Conservation (phyloP, 2,888 invertebrate genomes). For the Heliconius sara region DNA sequence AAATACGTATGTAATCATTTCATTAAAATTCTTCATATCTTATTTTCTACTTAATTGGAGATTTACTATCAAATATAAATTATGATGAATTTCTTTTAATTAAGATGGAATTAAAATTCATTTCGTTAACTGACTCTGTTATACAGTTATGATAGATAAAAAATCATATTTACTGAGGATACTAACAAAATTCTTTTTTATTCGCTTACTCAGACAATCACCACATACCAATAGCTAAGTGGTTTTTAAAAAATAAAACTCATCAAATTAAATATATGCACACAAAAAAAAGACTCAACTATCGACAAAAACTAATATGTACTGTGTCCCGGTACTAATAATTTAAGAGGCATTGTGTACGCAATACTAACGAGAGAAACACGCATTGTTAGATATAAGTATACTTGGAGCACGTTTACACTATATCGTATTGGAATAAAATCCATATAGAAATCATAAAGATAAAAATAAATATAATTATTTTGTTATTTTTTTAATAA, state of each 20-base stretch:
- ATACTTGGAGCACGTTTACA: conserved; percentile 29
- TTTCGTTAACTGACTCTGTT: no score
- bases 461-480: background rate
- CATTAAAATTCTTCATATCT: no score
- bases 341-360: conserved; percentile 33
- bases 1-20: no score
- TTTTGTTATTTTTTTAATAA: background rate
- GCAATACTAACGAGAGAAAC: conserved; percentile 34
- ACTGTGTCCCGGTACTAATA: conserved; percentile 22
- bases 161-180: no score
- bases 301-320: conserved; percentile 16
- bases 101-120: no score
- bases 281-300: background rate
- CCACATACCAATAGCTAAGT: background rate
- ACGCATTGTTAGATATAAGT: conserved; percentile 10
- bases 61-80: no score
- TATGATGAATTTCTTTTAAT: no score
- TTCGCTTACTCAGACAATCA: background rate
- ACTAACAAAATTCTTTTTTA: background rate
- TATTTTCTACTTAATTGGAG: no score
- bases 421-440: conserved; percentile 1
- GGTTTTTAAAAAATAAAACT: background rate
- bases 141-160: no score
- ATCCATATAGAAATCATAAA: background rate
- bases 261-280: background rate